phyloP scores from a whole-genome alignment of 2,888 invertebrate species.

The Merodon equestris region DNA sequence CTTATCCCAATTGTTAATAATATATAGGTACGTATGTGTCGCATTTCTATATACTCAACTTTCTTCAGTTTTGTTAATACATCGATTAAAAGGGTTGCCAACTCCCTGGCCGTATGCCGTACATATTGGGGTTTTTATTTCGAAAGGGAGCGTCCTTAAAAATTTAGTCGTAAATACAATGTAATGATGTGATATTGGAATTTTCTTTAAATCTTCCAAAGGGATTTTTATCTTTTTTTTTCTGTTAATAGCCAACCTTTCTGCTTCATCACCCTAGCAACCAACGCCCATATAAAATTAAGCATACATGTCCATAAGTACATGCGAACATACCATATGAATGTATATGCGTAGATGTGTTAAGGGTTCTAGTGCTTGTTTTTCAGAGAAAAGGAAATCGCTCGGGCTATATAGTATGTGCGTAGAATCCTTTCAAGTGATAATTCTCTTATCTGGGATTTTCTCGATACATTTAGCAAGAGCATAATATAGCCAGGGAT shows the following conservation, averaged over 20 bases:
- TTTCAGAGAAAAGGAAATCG: constrained; percentile 51
- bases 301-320: too few species aligned
- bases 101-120: too few species aligned
- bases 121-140: too few species aligned
- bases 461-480: constrained; percentile 59
- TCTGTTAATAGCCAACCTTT: constrained; percentile 66
- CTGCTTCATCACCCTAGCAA: constrained; percentile 38
- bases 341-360: neutral
- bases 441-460: constrained; percentile 64
- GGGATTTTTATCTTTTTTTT: constrained; percentile 58
- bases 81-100: too few species aligned
- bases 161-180: constrained; percentile 63
- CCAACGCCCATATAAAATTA: too few species aligned
- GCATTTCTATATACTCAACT: too few species aligned
- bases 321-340: constrained; percentile 2
- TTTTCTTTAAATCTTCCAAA: constrained; percentile 60
- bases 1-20: too few species aligned
- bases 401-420: constrained; percentile 30
- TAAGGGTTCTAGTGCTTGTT: constrained; percentile 28
- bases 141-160: constrained; percentile 24
- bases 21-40: too few species aligned
- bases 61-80: too few species aligned
- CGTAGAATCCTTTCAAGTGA: constrained; percentile 59
- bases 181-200: constrained; percentile 65
- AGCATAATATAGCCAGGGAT: constrained; percentile 41